Percentiles rank a stretch among this genome's conserved stretches.
Evolutionary conservation across 2,113 vertebrate genomes (phyloP).

Genomic region (Pyxicephalus adspersus): DNA sequence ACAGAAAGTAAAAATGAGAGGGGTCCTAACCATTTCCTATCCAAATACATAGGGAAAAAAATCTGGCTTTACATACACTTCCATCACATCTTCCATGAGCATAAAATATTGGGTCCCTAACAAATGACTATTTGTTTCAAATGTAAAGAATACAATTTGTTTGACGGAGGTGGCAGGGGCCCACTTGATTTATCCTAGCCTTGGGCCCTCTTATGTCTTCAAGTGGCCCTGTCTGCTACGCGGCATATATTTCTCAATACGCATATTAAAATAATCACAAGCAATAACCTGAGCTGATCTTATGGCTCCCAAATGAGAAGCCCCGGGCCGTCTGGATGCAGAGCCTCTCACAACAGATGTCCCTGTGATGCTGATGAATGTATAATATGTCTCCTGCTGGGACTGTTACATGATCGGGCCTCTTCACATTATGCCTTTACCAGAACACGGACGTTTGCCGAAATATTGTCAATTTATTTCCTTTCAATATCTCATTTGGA

Average conservation of each 20-base stretch:
- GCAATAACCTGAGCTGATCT: conserved; percentile 53
- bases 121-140: too few relatives aligned
- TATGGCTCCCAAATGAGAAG: conserved; percentile 48
- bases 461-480: conserved; percentile 25
- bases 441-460: conserved; percentile 61
- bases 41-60: too few relatives aligned
- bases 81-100: too few relatives aligned
- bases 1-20: too few relatives aligned
- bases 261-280: conserved; percentile 25
- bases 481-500: conserved; percentile 30
- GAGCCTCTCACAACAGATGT: conserved; percentile 67
- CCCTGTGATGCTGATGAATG: conserved; percentile 63
- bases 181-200: too few relatives aligned
- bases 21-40: too few relatives aligned
- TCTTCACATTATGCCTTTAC: conserved; percentile 68
- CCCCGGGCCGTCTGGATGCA: conserved; percentile 60
- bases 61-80: too few relatives aligned
- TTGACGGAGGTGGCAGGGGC: too few relatives aligned
- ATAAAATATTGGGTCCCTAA: too few relatives aligned
- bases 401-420: conserved; percentile 67
- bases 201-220: too few relatives aligned
- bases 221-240: neutral
- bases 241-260: conserved; percentile 11
- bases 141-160: too few relatives aligned
- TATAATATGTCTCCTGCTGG: conserved; percentile 68